These are phyloP conservation scores for Cyanistes caeruleus DNA, from an alignment of 2,113 vertebrate species.

Conservation along the genomic window DNA sequence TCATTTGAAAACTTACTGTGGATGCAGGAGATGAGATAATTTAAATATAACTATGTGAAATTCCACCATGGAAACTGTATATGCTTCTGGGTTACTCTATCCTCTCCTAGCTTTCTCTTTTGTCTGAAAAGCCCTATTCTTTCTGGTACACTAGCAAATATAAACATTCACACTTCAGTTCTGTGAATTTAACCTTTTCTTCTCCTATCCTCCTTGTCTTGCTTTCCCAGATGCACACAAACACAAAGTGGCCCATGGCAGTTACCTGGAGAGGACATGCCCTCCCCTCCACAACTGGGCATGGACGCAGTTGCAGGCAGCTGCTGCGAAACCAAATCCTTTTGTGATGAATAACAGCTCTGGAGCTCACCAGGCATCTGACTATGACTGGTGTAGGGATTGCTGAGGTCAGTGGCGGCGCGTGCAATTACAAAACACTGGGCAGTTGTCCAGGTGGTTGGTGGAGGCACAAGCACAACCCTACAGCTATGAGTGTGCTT, in stretches of 20 bases:
- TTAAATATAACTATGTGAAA: background rate
- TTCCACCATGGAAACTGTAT: background rate
- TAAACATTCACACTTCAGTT: background rate
- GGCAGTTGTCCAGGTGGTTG: conserved; percentile 2
- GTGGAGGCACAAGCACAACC: background rate
- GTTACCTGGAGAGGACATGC: background rate
- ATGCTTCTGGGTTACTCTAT: background rate
- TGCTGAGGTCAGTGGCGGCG: conserved; percentile 2
- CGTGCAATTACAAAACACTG: background rate
- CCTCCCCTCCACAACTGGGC: background rate
- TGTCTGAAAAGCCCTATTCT: background rate
- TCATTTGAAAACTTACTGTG: background rate
- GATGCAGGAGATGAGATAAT: background rate
- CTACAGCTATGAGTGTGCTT: background rate
- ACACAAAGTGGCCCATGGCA: background rate
- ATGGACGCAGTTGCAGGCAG: accelerated
- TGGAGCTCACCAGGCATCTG: background rate
- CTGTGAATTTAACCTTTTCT: background rate
- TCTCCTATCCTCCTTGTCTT: background rate
- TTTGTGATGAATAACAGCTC: conserved; percentile 2
- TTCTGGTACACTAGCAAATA: background rate
- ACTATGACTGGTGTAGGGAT: background rate
- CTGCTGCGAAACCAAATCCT: background rate
- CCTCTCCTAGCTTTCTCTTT: background rate
- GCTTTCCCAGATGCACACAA: background rate